Evolutionary conservation across 2,888 invertebrate genomes (phyloP), one percentile per base, ranked within the genome.

Genomic region (Villa cingulata): DNA sequence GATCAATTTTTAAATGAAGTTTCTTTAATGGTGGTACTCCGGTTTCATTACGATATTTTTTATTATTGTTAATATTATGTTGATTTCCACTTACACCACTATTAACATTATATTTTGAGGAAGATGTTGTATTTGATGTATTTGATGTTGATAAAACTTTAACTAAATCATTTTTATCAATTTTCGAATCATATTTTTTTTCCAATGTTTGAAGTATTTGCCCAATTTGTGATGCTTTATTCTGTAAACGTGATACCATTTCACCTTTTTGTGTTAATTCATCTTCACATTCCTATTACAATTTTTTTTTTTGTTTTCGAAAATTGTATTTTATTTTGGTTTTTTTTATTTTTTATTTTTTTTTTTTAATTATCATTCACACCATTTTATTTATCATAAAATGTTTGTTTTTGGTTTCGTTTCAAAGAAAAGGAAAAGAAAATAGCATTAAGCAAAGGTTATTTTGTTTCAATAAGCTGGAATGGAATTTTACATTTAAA

Each of bases 211-310:
- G 82, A 60, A 91, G 80, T 69, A 91, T 86, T 76, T 87, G 86
- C 72, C 91, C 90, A 72, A 95, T 91, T 73, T 92, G 91, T 66
- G 86, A 86, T 59, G 92, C 91, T 76, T 94, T 95, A 63, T 84
- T 85, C 73, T 95, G 95, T 60, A 95, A 83, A 62, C 91, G 84
- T 68, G 86, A 83, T 62, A 95, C 92, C 81, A 92, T 83, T 74
- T 92, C 90, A 61, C 90, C 91, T 72, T 95, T 95, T 76, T 94
- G 90, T 63, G 91, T 91, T 70, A 95, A 77, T 71, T 92, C 90
- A 75, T 82, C 80, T 74, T 95, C 94, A 76, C 90, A 91, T 75
- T 90, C 90, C 90, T 90, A 75, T 52, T 32, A 29, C 40, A 29
- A 7, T 38, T 43, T 40, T n/a, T 46, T 23, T 48, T 12, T n/a